Evolutionary conservation across 2,888 invertebrate genomes (phyloP).

Genomic region (Argynnis bischoffii): DNA sequence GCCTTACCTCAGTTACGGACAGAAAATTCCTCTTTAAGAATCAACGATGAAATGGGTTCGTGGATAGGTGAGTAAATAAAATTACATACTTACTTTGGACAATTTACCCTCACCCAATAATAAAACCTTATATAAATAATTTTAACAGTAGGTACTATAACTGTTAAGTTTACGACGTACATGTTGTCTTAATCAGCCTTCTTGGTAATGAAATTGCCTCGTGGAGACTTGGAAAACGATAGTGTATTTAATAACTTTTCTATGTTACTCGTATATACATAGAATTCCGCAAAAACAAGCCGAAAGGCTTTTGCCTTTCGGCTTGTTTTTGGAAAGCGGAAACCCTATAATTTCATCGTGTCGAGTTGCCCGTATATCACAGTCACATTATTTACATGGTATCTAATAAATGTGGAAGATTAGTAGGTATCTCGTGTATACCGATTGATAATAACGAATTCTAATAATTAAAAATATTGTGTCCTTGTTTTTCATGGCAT

Average conservation of each 20-base stretch:
- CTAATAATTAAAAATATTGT: no score
- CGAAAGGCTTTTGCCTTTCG: no score
- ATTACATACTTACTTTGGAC: not conserved
- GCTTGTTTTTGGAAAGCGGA: no score
- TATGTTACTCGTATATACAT: not conserved
- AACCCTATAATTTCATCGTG: no score
- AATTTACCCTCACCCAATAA: no score
- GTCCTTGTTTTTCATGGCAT: no score
- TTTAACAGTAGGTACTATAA: not conserved
- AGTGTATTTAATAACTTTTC: not conserved
- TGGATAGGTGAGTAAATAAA: constrained; percentile 85
- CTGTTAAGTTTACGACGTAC: not conserved
- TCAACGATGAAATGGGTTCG: constrained; percentile 87
- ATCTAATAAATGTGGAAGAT: no score
- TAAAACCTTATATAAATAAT: no score
- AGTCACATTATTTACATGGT: no score
- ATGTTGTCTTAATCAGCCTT: not conserved
- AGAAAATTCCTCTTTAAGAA: constrained; percentile 82
- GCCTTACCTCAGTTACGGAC: constrained; percentile 87
- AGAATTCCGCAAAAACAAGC: not conserved
- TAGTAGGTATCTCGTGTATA: no score
- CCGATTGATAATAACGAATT: no score
- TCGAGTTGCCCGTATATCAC: no score
- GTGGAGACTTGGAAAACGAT: not conserved
- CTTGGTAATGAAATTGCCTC: not conserved